These are phyloP conservation scores for Poeciliopsis turneri DNA, from an alignment of 2,797 vertebrate species.

Conservation along the genomic window DNA sequence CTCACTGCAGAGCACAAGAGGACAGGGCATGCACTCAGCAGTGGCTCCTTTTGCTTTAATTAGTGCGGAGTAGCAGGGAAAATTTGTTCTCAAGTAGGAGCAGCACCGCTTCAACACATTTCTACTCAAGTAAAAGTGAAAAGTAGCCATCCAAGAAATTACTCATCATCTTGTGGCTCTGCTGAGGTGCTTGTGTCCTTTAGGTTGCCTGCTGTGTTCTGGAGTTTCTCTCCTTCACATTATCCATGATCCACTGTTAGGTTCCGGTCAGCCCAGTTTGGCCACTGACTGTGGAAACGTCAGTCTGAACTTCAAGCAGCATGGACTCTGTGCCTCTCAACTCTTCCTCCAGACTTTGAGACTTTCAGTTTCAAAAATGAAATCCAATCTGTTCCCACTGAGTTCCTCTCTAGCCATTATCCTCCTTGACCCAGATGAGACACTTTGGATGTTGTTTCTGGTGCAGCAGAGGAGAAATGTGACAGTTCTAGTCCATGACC, in stretches of 20 bases:
- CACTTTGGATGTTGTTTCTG: neutral
- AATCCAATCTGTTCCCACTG: neutral
- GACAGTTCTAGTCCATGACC: neutral
- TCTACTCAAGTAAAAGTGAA: too few relatives aligned
- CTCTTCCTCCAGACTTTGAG: neutral
- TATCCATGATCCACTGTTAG: neutral
- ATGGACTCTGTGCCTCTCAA: neutral
- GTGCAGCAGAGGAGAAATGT: neutral
- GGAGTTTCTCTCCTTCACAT: neutral
- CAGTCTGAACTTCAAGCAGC: neutral
- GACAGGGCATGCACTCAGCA: too few relatives aligned
- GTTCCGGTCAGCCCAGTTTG: neutral
- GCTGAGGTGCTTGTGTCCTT: neutral
- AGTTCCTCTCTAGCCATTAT: neutral
- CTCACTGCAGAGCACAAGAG: too few relatives aligned
- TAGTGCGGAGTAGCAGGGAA: too few relatives aligned
- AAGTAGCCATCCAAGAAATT: too few relatives aligned
- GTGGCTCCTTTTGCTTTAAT: too few relatives aligned
- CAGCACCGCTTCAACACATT: too few relatives aligned
- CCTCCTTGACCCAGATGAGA: neutral
- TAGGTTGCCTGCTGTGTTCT: neutral
- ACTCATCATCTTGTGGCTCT: neutral
- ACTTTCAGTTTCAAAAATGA: neutral
- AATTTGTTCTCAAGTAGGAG: too few relatives aligned
- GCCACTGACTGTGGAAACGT: neutral